Base-by-base conservation (phyloP, 2,797 vertebrate genomes). In the Chromis chromis region DNA sequence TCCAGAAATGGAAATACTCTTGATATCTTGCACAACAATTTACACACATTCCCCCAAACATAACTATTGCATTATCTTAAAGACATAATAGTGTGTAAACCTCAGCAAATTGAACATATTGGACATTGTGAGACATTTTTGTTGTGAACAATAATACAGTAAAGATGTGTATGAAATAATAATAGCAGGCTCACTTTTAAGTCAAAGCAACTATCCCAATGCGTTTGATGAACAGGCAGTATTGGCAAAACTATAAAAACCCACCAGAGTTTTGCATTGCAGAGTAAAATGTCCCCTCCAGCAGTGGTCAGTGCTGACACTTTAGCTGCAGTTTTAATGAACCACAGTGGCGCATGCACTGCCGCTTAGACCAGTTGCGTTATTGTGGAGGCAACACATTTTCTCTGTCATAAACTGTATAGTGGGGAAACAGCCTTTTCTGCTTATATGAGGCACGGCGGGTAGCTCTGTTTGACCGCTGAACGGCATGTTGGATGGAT, bases 271-370 rank as follows among this genome's bases (percentile, higher is more conserved):
- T 58, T 33, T 53, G 4, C 44, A 44, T 46, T 52, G n/a, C n/a
- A 70, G 17, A 65, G 8, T 62, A 21, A 76, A 73, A 62, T 4
- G 10, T 36, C 7, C 61, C 53, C 28, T 58, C 46, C 22, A 60
- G 77, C 55, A 57, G 53, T 39, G 74, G 54, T 70, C 70, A 73
- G 52, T 22, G 66, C 68, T 58, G 69, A 77, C 65, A 54, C 22
- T 68, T 44, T 24, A 21, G 64, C 55, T 86, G 55, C 53, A 66
- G 69, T 4, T 42, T 58, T 73, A 78, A 80, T 74, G 65, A 75
- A 66, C 54, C 62, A 59, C 70, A 65, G 50, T 10, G 0, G 19
- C 7, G 27, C 52, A 70, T 79, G 53, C 44, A 3, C 59, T 13
- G 0, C 13, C 16, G 27, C 53, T 59, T 72, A 56, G 33, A 48